Conservation (phyloP, 2,888 invertebrate species). For the Chymomyza caudatula region DNA sequence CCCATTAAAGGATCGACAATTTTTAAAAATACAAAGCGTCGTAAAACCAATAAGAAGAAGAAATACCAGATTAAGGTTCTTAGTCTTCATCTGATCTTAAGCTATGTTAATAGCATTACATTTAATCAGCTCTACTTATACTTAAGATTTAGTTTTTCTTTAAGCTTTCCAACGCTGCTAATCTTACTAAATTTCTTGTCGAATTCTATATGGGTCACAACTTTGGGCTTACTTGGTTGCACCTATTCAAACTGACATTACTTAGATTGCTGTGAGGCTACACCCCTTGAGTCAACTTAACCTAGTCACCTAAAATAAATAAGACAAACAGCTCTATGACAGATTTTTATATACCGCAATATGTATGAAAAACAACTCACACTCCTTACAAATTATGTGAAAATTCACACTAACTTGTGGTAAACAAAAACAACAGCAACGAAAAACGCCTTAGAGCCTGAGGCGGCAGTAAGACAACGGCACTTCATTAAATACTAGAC, state of each 20-base stretch:
- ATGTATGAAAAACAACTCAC: neutral
- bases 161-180: neutral
- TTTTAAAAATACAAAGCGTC: too few relatives aligned
- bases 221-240: neutral
- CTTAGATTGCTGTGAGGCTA: neutral
- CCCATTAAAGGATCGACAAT: too few relatives aligned
- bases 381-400: slow-evolving; percentile 48
- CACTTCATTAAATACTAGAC: slow-evolving; percentile 69
- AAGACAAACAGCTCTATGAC: neutral
- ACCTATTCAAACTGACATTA: neutral
- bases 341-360: neutral
- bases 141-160: neutral
- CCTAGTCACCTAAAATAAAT: neutral
- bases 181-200: neutral
- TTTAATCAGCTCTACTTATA: too few relatives aligned
- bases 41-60: too few relatives aligned
- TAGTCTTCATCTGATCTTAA: too few relatives aligned
- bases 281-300: neutral
- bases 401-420: slow-evolving; percentile 59
- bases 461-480: slow-evolving; percentile 24
- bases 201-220: neutral
- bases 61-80: too few relatives aligned
- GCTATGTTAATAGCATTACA: too few relatives aligned
- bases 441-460: neutral
- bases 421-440: slow-evolving; percentile 1